Evolutionary conservation across 1,140 invertebrate genomes (phyloP).

Genomic region (Drosophila seguyi): DNA sequence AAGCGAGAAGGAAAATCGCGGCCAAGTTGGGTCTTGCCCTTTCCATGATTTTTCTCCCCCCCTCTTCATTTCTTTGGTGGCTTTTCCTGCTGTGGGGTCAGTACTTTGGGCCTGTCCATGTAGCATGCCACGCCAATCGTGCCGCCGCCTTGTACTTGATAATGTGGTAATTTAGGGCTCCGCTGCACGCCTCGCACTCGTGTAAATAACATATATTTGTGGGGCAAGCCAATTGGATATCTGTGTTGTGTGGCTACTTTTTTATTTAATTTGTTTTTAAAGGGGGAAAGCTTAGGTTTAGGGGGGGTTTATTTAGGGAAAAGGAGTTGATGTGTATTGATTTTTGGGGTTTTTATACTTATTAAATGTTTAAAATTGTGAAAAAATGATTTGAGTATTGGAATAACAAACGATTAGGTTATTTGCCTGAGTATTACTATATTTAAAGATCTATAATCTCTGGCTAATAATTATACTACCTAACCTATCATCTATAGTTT

Average conservation of each 20-base stretch:
- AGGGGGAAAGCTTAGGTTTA: too few species aligned
- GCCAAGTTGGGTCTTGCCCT: constrained; percentile 47
- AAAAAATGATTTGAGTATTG: too few species aligned
- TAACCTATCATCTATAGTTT: too few species aligned
- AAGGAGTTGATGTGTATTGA: not conserved
- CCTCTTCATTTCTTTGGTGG: constrained; percentile 2
- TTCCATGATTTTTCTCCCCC: not conserved
- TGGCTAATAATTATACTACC: too few species aligned
- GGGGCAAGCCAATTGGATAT: constrained; percentile 26
- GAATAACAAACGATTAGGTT: too few species aligned
- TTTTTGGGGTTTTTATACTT: not conserved
- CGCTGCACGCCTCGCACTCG: constrained; percentile 53
- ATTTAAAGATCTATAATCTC: not conserved
- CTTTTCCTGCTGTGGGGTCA: constrained; percentile 75
- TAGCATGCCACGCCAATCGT: constrained; percentile 43
- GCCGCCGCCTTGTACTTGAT: constrained; percentile 68
- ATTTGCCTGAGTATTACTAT: not conserved
- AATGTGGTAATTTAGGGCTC: constrained; percentile 74
- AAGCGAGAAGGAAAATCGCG: constrained; percentile 50
- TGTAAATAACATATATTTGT: constrained; percentile 10
- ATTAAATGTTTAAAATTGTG: not conserved
- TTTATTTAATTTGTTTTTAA: not conserved
- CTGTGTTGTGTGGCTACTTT: constrained; percentile 18
- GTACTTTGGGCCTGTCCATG: constrained; percentile 42
- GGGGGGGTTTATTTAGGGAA: not conserved